phyloP scores from a whole-genome alignment of 2,113 vertebrate species.

The Papio anubis region DNA sequence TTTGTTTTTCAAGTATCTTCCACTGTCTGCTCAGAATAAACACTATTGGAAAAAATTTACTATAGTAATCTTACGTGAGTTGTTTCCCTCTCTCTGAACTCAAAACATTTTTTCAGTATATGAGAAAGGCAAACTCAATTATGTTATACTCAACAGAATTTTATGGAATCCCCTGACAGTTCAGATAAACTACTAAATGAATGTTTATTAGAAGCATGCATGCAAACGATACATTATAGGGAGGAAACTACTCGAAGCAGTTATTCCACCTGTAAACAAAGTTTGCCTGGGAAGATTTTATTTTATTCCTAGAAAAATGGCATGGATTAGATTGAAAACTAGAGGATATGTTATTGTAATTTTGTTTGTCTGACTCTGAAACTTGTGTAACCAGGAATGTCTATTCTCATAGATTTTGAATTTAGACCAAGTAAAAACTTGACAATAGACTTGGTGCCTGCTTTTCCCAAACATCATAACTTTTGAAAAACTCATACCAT shows the following conservation, averaged over 20 bases:
- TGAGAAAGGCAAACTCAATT: conserved; percentile 25
- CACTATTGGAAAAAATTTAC: conserved; percentile 58
- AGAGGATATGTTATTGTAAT: conserved; percentile 39
- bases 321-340: not conserved
- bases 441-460: not conserved
- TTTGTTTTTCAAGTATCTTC: not conserved
- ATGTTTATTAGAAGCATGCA: conserved; percentile 36
- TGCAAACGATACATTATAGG: not conserved
- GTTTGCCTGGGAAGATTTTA: conserved; percentile 25
- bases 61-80: conserved; percentile 30
- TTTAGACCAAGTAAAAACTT: not conserved
- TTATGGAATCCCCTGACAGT: not conserved
- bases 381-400: conserved; percentile 37
- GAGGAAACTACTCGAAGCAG: conserved; percentile 2
- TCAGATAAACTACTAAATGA: conserved; percentile 60
- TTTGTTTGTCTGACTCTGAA: conserved; percentile 31
- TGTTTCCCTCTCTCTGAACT: conserved; percentile 2
- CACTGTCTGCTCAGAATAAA: conserved; percentile 70
- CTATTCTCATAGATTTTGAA: conserved; percentile 16
- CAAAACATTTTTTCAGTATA: conserved; percentile 36
- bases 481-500: not conserved
- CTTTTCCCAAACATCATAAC: not conserved
- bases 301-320: conserved; percentile 28
- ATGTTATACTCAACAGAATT: not conserved
- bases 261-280: conserved; percentile 66